A percentile compares a stretch with the other conserved stretches of the same genome.
Conservation (phyloP, 2,113 vertebrate genomes). For the Gyps fulvus region DNA sequence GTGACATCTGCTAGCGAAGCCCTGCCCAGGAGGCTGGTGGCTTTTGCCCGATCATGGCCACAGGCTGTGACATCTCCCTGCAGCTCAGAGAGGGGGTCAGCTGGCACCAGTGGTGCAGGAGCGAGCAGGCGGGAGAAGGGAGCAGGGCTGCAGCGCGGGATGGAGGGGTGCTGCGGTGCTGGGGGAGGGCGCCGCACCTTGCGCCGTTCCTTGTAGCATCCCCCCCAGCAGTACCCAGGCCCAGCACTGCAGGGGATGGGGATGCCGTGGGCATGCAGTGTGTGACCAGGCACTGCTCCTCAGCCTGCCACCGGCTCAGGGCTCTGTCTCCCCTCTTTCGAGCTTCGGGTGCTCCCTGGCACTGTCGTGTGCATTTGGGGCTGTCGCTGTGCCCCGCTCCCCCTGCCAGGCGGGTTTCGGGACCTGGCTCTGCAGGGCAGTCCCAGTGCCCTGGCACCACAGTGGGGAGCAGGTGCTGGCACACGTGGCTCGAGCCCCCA, state of each 20-base stretch:
- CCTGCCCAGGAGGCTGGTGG: neutral
- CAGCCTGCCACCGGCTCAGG: fast-evolving
- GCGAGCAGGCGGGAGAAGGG: neutral
- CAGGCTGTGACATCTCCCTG: neutral
- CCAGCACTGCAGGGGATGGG: neutral
- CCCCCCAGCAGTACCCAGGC: neutral
- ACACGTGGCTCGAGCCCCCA: fast-evolving
- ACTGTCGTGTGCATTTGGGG: neutral
- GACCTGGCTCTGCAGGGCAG: neutral
- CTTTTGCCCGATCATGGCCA: neutral
- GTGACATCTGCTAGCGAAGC: neutral
- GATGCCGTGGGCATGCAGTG: neutral
- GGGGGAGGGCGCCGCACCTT: neutral
- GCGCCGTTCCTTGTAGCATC: neutral
- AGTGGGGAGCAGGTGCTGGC: neutral
- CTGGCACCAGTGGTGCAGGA: neutral
- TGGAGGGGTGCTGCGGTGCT: neutral
- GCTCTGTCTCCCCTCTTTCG: neutral
- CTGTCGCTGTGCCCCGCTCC: neutral
- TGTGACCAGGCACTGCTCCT: neutral
- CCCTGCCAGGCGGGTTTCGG: neutral
- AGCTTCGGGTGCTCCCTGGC: neutral
- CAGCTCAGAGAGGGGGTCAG: neutral
- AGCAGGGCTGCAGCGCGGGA: fast-evolving
- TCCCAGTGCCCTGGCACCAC: neutral